Evolutionary conservation across 2,797 vertebrate species (phyloP).

Genomic region (Setipinna tenuifilis): DNA sequence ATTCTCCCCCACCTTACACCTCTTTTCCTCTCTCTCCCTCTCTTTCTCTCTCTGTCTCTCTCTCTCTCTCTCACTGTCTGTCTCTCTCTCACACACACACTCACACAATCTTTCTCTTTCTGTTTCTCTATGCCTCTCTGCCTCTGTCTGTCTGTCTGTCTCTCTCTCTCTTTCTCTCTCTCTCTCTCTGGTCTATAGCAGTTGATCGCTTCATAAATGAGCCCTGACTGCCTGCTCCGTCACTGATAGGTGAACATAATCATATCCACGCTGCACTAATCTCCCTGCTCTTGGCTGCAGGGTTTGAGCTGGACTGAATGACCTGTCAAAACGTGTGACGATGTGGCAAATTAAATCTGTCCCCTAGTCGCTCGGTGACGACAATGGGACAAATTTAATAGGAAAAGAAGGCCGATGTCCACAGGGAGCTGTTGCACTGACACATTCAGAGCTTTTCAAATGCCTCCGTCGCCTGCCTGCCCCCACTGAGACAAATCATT

Average conservation of each 20-base stretch:
- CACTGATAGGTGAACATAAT: slow-evolving; percentile 88
- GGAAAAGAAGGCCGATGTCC: neutral
- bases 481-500: neutral
- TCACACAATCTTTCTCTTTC: neutral
- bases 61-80: neutral
- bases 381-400: slow-evolving; percentile 24
- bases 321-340: slow-evolving; percentile 83
- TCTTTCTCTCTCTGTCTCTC: neutral
- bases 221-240: slow-evolving; percentile 79
- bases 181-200: slow-evolving; percentile 64
- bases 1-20: neutral
- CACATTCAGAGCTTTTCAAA: neutral
- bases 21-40: neutral
- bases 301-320: slow-evolving; percentile 83
- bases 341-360: slow-evolving; percentile 85
- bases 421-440: neutral
- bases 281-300: slow-evolving; percentile 78
- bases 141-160: neutral
- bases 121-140: slow-evolving; percentile 17
- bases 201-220: slow-evolving; percentile 79
- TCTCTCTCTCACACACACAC: neutral
- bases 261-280: slow-evolving; percentile 86
- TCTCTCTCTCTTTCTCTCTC: neutral
- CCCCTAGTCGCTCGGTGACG: neutral
- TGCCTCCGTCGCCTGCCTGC: neutral